phyloP scores from a whole-genome alignment of 2,797 vertebrate genomes.

The Amniataba percoides region DNA sequence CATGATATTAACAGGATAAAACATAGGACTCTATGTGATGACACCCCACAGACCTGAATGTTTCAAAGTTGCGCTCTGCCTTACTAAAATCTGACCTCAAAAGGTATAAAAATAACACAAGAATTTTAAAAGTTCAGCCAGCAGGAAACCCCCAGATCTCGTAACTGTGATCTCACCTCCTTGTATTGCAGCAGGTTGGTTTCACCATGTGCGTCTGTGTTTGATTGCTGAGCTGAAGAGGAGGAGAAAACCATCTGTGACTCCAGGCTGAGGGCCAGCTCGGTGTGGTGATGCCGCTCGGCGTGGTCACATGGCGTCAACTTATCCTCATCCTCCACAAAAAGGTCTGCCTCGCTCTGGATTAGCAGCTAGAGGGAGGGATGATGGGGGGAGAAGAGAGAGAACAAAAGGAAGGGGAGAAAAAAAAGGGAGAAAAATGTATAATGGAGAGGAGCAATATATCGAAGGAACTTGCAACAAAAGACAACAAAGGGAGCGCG shows the following conservation, averaged over 20 bases:
- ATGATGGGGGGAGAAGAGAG: background rate
- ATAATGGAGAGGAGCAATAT: constrained; percentile 24
- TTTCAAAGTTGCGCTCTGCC: constrained; percentile 7
- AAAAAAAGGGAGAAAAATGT: background rate
- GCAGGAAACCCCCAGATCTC: constrained; percentile 53
- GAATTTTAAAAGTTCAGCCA: constrained; percentile 23
- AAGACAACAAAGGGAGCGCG: constrained; percentile 30
- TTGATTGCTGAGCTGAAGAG: constrained; percentile 74
- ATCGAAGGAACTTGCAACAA: constrained; percentile 25
- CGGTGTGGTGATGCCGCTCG: constrained; percentile 97
- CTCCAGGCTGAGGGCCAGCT: constrained; percentile 97
- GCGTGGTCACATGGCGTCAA: constrained; percentile 98
- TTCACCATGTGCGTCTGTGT: constrained; percentile 90
- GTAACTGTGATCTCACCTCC: constrained; percentile 86
- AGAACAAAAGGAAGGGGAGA: constrained; percentile 25
- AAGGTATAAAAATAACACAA: constrained; percentile 43
- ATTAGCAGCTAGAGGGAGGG: constrained; percentile 90
- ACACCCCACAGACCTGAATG: background rate
- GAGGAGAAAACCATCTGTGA: constrained; percentile 99
- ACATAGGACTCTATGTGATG: background rate
- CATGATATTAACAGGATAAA: background rate
- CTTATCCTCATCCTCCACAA: constrained; percentile 97
- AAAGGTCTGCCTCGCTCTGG: constrained; percentile 95
- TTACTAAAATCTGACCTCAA: constrained; percentile 9
- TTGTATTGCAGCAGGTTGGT: constrained; percentile 94